Evolutionary conservation across 2,113 vertebrate species (phyloP), one percentile per base, ranked within the genome.

Genomic region (Prolemur simus): DNA sequence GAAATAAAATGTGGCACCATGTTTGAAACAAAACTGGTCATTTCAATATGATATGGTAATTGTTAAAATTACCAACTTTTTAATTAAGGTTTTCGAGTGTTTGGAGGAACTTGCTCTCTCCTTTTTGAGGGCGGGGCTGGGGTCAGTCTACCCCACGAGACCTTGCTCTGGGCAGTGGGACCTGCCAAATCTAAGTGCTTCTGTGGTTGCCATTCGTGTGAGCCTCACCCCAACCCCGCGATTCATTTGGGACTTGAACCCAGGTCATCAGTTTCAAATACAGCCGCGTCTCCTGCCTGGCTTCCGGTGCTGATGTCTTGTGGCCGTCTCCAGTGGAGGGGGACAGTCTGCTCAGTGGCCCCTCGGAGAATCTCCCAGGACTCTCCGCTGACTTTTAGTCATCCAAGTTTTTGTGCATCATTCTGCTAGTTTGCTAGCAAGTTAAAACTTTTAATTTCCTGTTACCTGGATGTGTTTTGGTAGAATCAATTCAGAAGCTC

Each of bases 401-500:
- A 12, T 69, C 81, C 0, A 5, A 3, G 8, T 42, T 49, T 49
- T 45, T n/a, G 77, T 83, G 42, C 49, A 2, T 39, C 7, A 1
- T 85, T 56, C 84, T 89, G 63, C 60, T 45, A 39, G 54, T 81
- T 77, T 27, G 49, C 12, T 15, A 78, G 76, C 85, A 87, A 78
- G 4, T 91, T 49, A 97, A 85, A 92, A 97, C 93, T 95, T 95
- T 95, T 95, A 94, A 86, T 95, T 96, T 97, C 91, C 97, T 90
- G 49, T 87, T 84, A 91, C 95, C 76, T 42, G 96, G 96, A 74
- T 87, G 49, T 56, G 77, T 97, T 96, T 96, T 89, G 87, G 89
- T 95, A 76, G 96, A 97, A 96, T 97, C 96, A 39, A 92, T 94
- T 83, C 76, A 89, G 94, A 89, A 96, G 78, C 94, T 94, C 83